Conservation (phyloP, 2,888 invertebrate genomes). For the Lamproptera curius region DNA sequence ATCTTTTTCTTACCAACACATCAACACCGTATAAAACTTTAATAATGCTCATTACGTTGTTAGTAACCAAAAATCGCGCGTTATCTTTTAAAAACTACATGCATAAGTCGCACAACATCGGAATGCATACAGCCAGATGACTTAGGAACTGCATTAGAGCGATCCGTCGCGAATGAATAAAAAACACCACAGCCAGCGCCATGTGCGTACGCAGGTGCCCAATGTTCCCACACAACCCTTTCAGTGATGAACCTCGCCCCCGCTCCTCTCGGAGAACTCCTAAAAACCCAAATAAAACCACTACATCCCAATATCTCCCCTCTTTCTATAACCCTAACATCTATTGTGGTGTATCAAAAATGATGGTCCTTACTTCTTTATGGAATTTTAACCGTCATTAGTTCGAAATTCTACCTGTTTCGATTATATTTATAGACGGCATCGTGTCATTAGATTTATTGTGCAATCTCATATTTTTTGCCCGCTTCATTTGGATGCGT, state of each 20-base stretch:
- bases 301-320: slow-evolving; percentile 32
- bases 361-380: slow-evolving; percentile 34
- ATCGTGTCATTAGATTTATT: slow-evolving; percentile 78
- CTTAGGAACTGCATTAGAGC: slow-evolving; percentile 72
- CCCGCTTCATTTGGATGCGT: slow-evolving; percentile 37
- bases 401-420: slow-evolving; percentile 74
- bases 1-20: too few species aligned
- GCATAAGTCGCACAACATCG: neutral
- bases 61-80: too few species aligned
- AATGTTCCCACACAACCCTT: slow-evolving; percentile 79
- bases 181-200: slow-evolving; percentile 67
- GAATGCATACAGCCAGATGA: slow-evolving; percentile 36
- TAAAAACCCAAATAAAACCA: slow-evolving; percentile 43
- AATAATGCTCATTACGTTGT: too few species aligned
- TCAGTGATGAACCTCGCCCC: slow-evolving; percentile 57
- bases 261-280: slow-evolving; percentile 45
- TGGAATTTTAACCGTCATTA: slow-evolving; percentile 43
- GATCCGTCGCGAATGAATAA: slow-evolving; percentile 69
- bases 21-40: too few species aligned
- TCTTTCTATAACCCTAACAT: slow-evolving; percentile 17
- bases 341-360: slow-evolving; percentile 24
- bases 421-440: slow-evolving; percentile 72
- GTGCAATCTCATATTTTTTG: slow-evolving; percentile 71
- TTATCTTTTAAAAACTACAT: too few species aligned
- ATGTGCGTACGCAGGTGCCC: slow-evolving; percentile 78